Base-by-base conservation (phyloP, 2,797 vertebrate species). In the Galaxias olidus region DNA sequence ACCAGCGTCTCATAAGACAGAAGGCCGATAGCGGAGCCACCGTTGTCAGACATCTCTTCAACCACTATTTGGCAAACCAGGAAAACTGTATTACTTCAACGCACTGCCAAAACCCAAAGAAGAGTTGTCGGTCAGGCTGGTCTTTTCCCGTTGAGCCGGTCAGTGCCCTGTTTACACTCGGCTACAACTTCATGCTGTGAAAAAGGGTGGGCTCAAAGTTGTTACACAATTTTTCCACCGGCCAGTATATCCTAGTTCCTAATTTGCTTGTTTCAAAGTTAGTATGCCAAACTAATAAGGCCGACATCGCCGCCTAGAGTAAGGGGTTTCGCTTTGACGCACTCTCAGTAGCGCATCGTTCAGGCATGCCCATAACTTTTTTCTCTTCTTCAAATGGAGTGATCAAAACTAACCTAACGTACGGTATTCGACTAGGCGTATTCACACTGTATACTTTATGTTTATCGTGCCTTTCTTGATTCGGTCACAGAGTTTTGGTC, bases 1-100 rank as follows among this genome's bases (percentile, higher is more conserved):
- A 94, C 93, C 60, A 94, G 82, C 1, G 92, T 94, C 75, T 93
- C 92, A 74, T 94, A 94, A 0, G 92, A 92, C 68, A 92, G 71
- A 1, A 93, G 86, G 66, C 80, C 81, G 68, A 82, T 70, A 30
- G 75, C 61, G 10, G 72, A 67, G 55, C 72, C 84, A 9, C 75
- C 71, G 66, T 82, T 79, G 15, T 65, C 73, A 41, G 90, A 84
- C 92, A 93, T 93, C 49, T 71, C 77, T 69, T 67, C 73, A 46
- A 60, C 52, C 9, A 69, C 52, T 64, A 40, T 8, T 18, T 55
- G 52, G 43, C 48, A 10, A 1, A 63, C 10, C 41, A 9, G 19
- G n/a, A n/a, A n/a, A 9, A 8, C 8, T 30, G 18, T 52, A 13
- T 0, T 30, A 30, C 30, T 30, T 30, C 2, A 30, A 30, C 30